Base-by-base conservation (phyloP, 23 tunicate genomes). In the Pegea sp. region DNA sequence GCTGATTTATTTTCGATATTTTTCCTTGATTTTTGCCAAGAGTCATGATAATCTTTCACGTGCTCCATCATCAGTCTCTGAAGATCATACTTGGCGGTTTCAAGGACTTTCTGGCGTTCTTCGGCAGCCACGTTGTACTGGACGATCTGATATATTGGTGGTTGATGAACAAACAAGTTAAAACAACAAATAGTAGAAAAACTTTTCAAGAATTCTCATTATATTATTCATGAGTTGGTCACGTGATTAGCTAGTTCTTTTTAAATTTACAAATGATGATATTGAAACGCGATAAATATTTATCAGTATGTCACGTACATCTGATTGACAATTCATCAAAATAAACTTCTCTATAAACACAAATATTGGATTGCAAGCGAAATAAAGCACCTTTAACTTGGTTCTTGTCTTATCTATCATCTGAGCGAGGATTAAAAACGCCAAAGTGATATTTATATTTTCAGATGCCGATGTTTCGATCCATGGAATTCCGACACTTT, bases 381-480 rank as follows among this genome's bases (percentile, higher is more conserved):
- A 24, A 24, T 13, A 62, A 22, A 52, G 38, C 8, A 57, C 63
- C 68, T 68, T 68, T 5, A 75, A 60, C 65, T 68, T 76, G 26
- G 81, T 54, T 7, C 95, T 64, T 25, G 76, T 56, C 52, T 84
- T 84, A 52, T 84, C 95, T 33, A 84, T 84, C 54, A 73, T 27
- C 33, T 84, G 95, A 11, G 95, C 95, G n/a, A 84, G 76, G 27
- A 33, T 46, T 28, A 73, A 34, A 48, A 84, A 84, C 2, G 76
- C 68, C 20, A 61, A 60, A 16, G 80, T 69, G 2, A 84, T 76
- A 31, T 84, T 84, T 57, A 84, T 74, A 44, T 84, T 84, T 48
- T 84, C 95, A 3, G 76, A 79, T 5, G 95, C 95, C 0, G 95
- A 84, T n/a, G 84, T 74, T 63, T 84, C 84, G 22, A 84, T 51